Evolutionary conservation across 92 coral and sea anemone species (phyloP).

Genomic region (Phenganax marumi): DNA sequence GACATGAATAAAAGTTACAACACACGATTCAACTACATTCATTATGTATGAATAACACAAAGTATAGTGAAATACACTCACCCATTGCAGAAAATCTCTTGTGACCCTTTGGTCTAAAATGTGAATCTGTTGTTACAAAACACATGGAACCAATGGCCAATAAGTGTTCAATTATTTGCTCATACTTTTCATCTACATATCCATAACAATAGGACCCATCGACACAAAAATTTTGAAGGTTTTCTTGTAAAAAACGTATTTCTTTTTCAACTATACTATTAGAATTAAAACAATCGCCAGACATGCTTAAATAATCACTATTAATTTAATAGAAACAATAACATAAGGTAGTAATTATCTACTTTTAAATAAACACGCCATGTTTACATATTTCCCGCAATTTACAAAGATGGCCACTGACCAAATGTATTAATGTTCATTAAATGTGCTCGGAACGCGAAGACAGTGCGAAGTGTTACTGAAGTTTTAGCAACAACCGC

Average conservation of each 20-base stretch:
- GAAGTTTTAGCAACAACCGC: not conserved
- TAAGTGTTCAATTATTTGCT: not conserved
- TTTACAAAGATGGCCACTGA: not conserved
- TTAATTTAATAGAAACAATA: not conserved
- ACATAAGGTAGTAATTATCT: too few relatives aligned
- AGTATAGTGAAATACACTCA: not conserved
- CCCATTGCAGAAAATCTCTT: not conserved
- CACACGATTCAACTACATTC: too few relatives aligned
- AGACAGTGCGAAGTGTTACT: not conserved
- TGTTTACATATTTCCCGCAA: conserved; percentile 9
- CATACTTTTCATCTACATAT: not conserved
- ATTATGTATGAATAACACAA: too few relatives aligned
- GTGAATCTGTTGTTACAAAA: not conserved
- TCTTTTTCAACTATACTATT: not conserved
- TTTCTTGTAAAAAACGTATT: not conserved
- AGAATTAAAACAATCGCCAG: not conserved
- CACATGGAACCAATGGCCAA: not conserved
- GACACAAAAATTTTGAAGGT: not conserved
- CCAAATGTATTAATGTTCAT: not conserved
- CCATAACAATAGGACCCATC: not conserved
- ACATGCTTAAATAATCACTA: not conserved
- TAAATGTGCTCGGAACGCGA: not conserved
- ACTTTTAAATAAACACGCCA: not conserved
- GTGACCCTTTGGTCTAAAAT: not conserved
- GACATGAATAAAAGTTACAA: too few relatives aligned